Evolutionary conservation across 2,797 vertebrate genomes (phyloP).

Genomic region (Naso thynnoides): DNA sequence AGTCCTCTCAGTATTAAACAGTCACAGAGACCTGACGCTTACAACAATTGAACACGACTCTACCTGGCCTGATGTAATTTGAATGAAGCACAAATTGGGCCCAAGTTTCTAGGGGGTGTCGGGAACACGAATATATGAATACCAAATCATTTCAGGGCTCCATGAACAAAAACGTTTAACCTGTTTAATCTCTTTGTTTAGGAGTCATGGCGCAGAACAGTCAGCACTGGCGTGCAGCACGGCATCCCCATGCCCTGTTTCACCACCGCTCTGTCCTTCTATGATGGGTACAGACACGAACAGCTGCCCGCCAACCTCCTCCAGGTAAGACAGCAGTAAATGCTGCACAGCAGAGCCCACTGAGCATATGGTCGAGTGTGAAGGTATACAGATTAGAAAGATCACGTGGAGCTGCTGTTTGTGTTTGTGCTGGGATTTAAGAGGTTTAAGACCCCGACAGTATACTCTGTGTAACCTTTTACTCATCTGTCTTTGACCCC

Average conservation of each 20-base stretch:
- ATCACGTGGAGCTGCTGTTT: slow-evolving; percentile 9
- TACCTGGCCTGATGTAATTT: not conserved
- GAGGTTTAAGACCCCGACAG: slow-evolving; percentile 9
- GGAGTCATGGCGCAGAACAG: slow-evolving; percentile 92
- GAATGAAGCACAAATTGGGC: too few species aligned
- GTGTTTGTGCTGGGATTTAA: slow-evolving; percentile 18
- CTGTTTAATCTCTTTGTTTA: slow-evolving; percentile 54
- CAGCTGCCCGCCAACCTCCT: slow-evolving; percentile 95
- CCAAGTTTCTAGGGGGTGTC: not conserved
- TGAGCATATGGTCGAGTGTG: slow-evolving; percentile 35
- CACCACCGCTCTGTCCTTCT: slow-evolving; percentile 97
- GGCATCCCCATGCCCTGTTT: slow-evolving; percentile 99
- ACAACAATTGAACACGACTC: not conserved
- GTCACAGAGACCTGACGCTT: too few species aligned
- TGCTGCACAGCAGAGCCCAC: not conserved
- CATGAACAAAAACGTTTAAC: not conserved
- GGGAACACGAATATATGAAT: not conserved
- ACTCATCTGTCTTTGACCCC: not conserved
- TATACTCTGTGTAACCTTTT: not conserved
- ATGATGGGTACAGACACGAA: slow-evolving; percentile 94
- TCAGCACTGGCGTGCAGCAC: slow-evolving; percentile 91
- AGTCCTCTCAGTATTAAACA: not conserved
- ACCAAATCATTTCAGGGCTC: not conserved
- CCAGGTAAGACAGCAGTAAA: slow-evolving; percentile 85
- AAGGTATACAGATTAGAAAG: slow-evolving; percentile 39